Conservation (phyloP, 92 coral and sea anemone genomes). For the Anthopleura xanthogrammica region DNA sequence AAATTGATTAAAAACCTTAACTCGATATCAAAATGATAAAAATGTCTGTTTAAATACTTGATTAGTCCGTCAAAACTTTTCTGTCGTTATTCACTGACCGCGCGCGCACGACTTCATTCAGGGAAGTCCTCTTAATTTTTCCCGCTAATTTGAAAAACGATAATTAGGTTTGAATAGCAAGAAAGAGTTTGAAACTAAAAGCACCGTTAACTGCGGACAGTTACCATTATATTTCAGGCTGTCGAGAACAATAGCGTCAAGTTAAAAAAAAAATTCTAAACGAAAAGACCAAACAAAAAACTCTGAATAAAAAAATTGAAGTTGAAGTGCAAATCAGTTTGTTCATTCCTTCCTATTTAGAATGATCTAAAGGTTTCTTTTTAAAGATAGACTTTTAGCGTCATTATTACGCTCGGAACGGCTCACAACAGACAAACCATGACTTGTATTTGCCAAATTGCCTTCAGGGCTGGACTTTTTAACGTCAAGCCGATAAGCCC, state of each 20-base stretch:
- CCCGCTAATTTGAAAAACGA: slow-evolving; percentile 19
- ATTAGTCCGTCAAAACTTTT: slow-evolving; percentile 2
- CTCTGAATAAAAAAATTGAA: not conserved
- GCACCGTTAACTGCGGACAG: slow-evolving; percentile 20
- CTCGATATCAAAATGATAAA: slow-evolving; percentile 27
- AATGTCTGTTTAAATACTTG: slow-evolving; percentile 9
- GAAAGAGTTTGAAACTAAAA: not conserved
- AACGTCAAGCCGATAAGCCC: slow-evolving; percentile 1
- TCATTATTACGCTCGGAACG: not conserved
- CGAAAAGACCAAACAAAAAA: not conserved
- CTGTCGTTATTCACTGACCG: slow-evolving; percentile 5
- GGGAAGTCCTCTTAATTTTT: not conserved
- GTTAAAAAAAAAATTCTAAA: slow-evolving; percentile 14
- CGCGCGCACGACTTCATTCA: slow-evolving; percentile 2
- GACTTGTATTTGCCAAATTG: slow-evolving; percentile 14
- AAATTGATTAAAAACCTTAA: slow-evolving; percentile 21
- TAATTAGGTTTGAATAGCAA: slow-evolving; percentile 18
- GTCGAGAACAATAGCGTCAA: slow-evolving; percentile 3
- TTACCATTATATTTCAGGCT: slow-evolving; percentile 5
- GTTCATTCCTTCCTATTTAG: not conserved
- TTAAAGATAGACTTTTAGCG: not conserved
- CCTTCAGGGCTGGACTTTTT: slow-evolving; percentile 9
- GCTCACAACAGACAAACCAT: not conserved
- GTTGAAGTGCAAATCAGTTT: not conserved
- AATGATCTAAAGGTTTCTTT: not conserved